Percentiles rank a stretch among this genome's conserved stretches.
These are phyloP conservation scores for Pycnomerus fuliginosus DNA, from an alignment of 2,888 invertebrate species.

Conservation along the genomic window DNA sequence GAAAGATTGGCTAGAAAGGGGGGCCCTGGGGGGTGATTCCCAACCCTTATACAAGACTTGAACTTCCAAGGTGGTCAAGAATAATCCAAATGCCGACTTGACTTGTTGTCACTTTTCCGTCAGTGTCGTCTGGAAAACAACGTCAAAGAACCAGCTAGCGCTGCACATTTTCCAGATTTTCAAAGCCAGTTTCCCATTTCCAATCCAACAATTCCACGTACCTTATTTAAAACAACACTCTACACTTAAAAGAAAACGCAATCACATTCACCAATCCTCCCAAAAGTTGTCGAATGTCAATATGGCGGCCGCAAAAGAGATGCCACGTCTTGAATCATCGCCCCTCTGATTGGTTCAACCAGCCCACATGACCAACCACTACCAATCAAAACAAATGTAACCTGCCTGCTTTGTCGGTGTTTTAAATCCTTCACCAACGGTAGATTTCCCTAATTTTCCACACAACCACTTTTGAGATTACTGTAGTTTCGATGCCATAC, in stretches of 20 bases:
- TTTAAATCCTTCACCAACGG: too few relatives aligned
- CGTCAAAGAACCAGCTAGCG: conserved; percentile 29
- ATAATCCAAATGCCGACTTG: conserved; percentile 55
- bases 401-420: conserved; percentile 15
- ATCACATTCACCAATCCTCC: conserved; percentile 70
- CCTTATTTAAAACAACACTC: conserved; percentile 57
- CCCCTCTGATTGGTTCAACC: conserved; percentile 35
- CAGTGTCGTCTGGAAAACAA: conserved; percentile 46
- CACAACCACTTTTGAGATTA: conserved; percentile 3
- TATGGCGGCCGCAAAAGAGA: conserved; percentile 81
- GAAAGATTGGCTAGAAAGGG: conserved; percentile 12
- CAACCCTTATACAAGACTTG: too few relatives aligned
- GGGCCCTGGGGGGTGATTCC: too few relatives aligned
- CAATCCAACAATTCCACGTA: conserved; percentile 47
- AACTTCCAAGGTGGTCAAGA: too few relatives aligned
- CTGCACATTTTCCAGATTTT: background rate
- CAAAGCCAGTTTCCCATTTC: background rate
- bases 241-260: conserved; percentile 56
- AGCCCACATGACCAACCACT: conserved; percentile 38
- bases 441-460: too few relatives aligned
- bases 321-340: conserved; percentile 72
- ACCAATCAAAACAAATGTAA: conserved; percentile 32
- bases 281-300: conserved; percentile 75
- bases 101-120: conserved; percentile 58
- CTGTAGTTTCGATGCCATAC: conserved; percentile 40